These are phyloP conservation scores for Anodontia alba DNA, from an alignment of 2,888 invertebrate species.

Conservation along the genomic window DNA sequence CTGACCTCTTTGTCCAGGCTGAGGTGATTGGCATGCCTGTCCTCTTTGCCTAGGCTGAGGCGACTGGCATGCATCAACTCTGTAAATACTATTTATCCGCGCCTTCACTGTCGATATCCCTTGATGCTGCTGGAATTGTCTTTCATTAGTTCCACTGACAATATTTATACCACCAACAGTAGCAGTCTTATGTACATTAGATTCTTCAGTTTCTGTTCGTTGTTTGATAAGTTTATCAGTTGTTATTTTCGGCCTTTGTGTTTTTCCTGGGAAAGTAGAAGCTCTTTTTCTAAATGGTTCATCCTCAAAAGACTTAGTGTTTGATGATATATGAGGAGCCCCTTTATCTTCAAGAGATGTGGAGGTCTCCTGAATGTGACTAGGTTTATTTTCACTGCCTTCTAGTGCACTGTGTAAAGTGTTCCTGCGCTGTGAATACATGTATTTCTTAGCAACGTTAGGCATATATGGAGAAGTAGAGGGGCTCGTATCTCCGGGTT, in stretches of 20 bases:
- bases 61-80: neutral
- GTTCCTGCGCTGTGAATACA: neutral
- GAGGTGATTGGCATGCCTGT: neutral
- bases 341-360: neutral
- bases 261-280: constrained; percentile 54
- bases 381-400: neutral
- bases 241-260: constrained; percentile 30
- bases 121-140: neutral
- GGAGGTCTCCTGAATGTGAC: neutral
- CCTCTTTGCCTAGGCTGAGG: neutral
- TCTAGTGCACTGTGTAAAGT: neutral
- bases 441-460: constrained; percentile 45
- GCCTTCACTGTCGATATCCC: too few relatives aligned
- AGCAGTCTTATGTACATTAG: neutral
- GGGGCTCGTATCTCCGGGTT: neutral
- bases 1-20: neutral
- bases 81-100: neutral
- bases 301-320: neutral
- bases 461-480: constrained; percentile 31
- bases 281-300: constrained; percentile 52
- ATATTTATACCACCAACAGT: neutral
- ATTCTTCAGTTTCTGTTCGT: neutral
- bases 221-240: constrained; percentile 26
- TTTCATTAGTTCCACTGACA: neutral
- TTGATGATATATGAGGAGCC: neutral